phyloP scores from a whole-genome alignment of 2,797 vertebrate species.

The Enteromius argenteus region DNA sequence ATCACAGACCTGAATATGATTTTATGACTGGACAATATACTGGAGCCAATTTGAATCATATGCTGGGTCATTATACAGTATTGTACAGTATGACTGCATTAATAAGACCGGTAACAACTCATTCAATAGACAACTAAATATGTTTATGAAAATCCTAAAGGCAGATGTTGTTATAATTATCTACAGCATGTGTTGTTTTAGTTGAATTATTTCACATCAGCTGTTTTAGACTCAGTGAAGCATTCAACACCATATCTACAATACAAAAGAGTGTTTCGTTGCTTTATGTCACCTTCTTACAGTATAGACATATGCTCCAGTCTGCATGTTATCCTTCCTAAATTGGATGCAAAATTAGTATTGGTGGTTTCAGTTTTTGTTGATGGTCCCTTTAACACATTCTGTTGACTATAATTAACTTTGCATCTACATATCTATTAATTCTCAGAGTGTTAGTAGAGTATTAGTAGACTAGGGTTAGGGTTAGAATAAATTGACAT shows the following conservation, averaged over 20 bases:
- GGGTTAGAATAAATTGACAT: too few species aligned
- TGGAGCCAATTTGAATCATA: not conserved
- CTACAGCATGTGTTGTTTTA: not conserved
- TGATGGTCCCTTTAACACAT: not conserved
- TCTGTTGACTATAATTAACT: not conserved
- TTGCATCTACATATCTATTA: not conserved
- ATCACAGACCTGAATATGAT: constrained; percentile 8
- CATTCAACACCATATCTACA: not conserved
- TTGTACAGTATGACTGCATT: constrained; percentile 1
- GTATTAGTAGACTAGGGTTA: too few species aligned
- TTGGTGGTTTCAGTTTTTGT: not conserved
- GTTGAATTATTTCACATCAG: not conserved
- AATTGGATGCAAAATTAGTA: not conserved
- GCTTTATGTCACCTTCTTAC: not conserved
- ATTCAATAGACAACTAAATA: constrained; percentile 1
- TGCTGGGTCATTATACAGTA: not conserved
- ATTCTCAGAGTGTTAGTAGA: not conserved
- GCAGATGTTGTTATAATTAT: constrained; percentile 9
- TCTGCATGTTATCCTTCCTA: not conserved
- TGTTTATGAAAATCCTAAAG: not conserved
- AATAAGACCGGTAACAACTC: not conserved
- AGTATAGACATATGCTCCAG: not conserved
- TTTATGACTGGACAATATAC: not conserved
- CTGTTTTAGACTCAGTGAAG: not conserved
- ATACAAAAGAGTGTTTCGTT: not conserved